A percentile compares a stretch with the other conserved stretches of the same genome.
Evolutionary conservation across 2,113 vertebrate genomes (phyloP).

Genomic region (Sinosuthora webbiana): DNA sequence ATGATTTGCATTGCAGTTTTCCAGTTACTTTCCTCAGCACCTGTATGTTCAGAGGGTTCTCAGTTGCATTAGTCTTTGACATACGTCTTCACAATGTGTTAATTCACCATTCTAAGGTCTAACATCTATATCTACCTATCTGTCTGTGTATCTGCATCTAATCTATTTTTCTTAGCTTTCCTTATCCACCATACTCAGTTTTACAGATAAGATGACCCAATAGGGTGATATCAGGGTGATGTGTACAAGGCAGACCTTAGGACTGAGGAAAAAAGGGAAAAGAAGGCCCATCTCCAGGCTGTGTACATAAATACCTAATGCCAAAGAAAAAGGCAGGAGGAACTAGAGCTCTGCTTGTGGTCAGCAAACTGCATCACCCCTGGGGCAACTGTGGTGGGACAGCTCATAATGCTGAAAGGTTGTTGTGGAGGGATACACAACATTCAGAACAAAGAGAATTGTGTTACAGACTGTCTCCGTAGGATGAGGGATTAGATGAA

Average conservation of each 20-base stretch:
- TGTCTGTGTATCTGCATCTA: not conserved
- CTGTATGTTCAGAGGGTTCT: not conserved
- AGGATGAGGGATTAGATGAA: not conserved
- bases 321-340: not conserved
- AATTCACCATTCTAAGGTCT: not conserved
- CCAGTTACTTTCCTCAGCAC: not conserved
- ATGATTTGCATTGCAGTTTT: not conserved
- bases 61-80: not conserved
- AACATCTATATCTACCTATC: not conserved
- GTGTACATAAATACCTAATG: not conserved
- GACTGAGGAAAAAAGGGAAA: not conserved
- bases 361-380: not conserved
- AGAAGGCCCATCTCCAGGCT: not conserved
- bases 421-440: not conserved
- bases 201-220: not conserved
- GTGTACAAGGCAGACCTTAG: not conserved
- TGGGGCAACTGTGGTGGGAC: not conserved
- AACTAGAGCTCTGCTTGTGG: not conserved
- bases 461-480: not conserved
- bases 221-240: not conserved
- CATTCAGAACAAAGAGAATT: not conserved
- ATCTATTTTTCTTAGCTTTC: not conserved
- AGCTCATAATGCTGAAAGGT: not conserved
- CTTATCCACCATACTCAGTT: not conserved
- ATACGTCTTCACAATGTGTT: not conserved